Evolutionary conservation across 2,113 vertebrate species (phyloP).

Genomic region (Ammospiza nelsoni): DNA sequence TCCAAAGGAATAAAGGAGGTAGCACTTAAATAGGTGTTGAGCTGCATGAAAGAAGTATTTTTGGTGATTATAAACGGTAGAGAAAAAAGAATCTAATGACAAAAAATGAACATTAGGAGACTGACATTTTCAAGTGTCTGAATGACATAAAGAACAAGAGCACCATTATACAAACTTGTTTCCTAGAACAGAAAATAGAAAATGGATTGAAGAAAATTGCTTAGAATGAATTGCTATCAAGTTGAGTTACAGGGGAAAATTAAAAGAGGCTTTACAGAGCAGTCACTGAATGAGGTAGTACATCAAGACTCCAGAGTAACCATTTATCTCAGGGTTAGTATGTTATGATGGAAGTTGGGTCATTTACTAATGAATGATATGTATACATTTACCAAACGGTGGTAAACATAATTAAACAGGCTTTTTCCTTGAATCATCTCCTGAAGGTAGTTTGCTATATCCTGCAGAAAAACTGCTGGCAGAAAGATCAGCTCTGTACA

Average conservation of each 20-base stretch:
- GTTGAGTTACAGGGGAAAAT: background rate
- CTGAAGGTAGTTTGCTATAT: background rate
- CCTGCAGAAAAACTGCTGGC: background rate
- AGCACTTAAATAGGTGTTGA: background rate
- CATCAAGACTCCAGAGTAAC: background rate
- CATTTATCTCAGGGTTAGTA: background rate
- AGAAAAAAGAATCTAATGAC: conserved; percentile 11
- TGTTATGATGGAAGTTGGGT: background rate
- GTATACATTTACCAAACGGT: background rate
- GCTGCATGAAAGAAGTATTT: conserved; percentile 20
- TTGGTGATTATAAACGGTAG: background rate
- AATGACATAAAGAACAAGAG: conserved; percentile 31
- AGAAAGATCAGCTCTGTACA: background rate
- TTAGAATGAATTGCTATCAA: conserved; percentile 25
- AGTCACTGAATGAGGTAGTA: background rate
- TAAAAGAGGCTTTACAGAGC: conserved; percentile 12
- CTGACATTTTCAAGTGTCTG: conserved; percentile 21
- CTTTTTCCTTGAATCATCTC: background rate
- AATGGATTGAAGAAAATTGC: conserved; percentile 31
- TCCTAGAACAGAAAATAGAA: conserved; percentile 31
- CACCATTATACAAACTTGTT: conserved; percentile 17
- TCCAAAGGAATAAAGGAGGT: conserved; percentile 9
- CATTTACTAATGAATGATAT: background rate
- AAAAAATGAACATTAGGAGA: conserved; percentile 20
- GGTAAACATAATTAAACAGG: background rate